Evolutionary conservation across 1,140 invertebrate genomes (phyloP), one percentile per base, ranked within the genome.

Genomic region (Musca domestica): DNA sequence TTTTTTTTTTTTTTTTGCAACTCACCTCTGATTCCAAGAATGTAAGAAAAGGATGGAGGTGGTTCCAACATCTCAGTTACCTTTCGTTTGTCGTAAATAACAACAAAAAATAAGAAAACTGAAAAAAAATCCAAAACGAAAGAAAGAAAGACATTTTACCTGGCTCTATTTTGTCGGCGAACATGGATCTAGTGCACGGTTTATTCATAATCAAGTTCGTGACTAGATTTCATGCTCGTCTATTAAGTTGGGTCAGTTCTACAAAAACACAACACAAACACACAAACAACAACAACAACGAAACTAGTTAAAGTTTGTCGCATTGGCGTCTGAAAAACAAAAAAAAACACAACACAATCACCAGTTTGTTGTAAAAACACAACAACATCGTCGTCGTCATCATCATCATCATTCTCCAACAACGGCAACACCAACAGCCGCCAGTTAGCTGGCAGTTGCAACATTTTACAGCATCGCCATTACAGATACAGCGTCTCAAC

Each of bases 151-250:
- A 41, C 70, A 71, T 74, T 74, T 75, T 77, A 70, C 74, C 73
- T 80, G 78, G 76, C 79, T 80, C 77, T 77, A 80, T 81, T 81
- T 81, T 81, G 79, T 81, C 79, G 79, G 79, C 79, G 79, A 80
- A 80, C 79, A 81, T 81, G 79, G 76, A 81, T 81, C 79, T 81
- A 80, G 79, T 81, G 79, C 79, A 81, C 79, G 79, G 79, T 81
- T 77, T 76, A 70, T 70, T 77, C 76, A 81, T 81, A 77, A 81
- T 81, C 78, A 81, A 81, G 74, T 81, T 81, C 79, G 79, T 81
- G 79, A 81, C 79, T 81, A 81, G 79, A 81, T 81, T 80, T 81
- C 79, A 81, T 81, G 79, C 79, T 81, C 79, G 79, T 81, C 79
- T 81, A 81, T 81, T 81, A 81, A 81, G 79, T 81, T 80, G 78